phyloP scores from a whole-genome alignment of 2,888 invertebrate species.

The Boloria selene region DNA sequence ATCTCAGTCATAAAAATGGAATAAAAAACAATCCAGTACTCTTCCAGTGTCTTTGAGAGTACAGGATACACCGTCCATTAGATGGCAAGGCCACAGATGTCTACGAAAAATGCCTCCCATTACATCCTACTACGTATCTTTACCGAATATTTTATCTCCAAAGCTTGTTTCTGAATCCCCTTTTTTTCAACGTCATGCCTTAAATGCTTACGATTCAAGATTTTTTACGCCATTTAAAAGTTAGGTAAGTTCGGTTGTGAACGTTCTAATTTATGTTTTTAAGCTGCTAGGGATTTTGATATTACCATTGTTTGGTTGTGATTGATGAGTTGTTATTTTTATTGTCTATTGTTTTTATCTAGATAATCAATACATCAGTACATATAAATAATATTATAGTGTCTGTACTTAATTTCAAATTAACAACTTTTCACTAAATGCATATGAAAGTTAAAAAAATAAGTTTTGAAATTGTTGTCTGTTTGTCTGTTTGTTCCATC shows the following conservation, averaged over 20 bases:
- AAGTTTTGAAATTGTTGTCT: no score
- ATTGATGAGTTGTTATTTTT: no score
- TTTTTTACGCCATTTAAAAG: background rate
- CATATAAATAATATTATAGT: no score
- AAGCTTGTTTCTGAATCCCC: conserved; percentile 21
- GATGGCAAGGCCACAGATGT: conserved; percentile 20
- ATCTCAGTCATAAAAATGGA: background rate
- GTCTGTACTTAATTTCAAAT: no score
- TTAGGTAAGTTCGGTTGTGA: background rate
- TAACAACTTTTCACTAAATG: no score
- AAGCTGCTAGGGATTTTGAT: background rate
- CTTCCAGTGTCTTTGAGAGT: conserved; percentile 3
- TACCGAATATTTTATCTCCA: conserved; percentile 27
- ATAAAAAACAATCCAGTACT: background rate
- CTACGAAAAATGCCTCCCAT: conserved; percentile 25
- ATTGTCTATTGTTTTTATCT: no score
- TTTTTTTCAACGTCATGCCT: conserved; percentile 20
- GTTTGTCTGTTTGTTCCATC: no score
- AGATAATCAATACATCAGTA: no score
- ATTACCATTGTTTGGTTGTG: no score
- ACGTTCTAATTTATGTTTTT: conserved; percentile 11
- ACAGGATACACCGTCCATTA: conserved; percentile 23
- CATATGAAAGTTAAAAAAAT: no score
- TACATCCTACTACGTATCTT: conserved; percentile 23
- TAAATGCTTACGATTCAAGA: conserved; percentile 13